These are phyloP conservation scores for Vultur gryphus DNA, from an alignment of 2,797 vertebrate genomes.

Conservation along the genomic window DNA sequence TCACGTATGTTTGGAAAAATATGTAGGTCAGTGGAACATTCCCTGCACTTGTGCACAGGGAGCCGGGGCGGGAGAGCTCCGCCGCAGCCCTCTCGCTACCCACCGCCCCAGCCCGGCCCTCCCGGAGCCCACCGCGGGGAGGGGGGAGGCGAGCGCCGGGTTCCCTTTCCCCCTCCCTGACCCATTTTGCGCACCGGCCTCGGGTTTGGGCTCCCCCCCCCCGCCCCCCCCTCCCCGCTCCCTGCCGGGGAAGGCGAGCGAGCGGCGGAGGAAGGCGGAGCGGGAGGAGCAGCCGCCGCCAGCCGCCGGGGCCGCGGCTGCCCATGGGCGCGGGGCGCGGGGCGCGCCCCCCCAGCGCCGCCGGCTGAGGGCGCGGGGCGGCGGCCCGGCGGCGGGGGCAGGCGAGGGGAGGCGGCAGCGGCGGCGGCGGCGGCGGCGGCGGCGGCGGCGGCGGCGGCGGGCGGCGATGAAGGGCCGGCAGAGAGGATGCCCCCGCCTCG, in stretches of 20 bases:
- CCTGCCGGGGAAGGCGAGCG: neutral
- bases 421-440: neutral
- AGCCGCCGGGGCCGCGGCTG: neutral
- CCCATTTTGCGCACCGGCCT: constrained; percentile 49
- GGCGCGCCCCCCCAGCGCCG: neutral
- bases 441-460: neutral
- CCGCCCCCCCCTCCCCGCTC: neutral
- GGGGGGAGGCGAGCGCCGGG: neutral
- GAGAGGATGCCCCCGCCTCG: constrained; percentile 4
- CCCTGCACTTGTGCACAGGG: constrained; percentile 74
- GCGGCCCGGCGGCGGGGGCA: neutral
- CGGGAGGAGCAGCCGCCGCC: neutral
- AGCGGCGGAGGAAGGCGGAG: neutral
- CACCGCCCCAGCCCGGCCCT: neutral
- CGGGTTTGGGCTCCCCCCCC: neutral
- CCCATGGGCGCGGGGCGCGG: neutral
- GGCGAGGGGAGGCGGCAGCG: neutral
- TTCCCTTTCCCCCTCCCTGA: constrained; percentile 14
- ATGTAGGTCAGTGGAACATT: constrained; percentile 86
- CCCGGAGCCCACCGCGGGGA: neutral
- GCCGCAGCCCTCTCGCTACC: constrained; percentile 7
- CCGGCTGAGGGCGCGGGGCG: constrained; percentile 8
- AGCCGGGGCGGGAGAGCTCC: constrained; percentile 55
- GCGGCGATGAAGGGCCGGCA: neutral
- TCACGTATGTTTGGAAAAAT: constrained; percentile 83